phyloP scores from a whole-genome alignment of 2,888 invertebrate genomes.

The Panorpa germanica region DNA sequence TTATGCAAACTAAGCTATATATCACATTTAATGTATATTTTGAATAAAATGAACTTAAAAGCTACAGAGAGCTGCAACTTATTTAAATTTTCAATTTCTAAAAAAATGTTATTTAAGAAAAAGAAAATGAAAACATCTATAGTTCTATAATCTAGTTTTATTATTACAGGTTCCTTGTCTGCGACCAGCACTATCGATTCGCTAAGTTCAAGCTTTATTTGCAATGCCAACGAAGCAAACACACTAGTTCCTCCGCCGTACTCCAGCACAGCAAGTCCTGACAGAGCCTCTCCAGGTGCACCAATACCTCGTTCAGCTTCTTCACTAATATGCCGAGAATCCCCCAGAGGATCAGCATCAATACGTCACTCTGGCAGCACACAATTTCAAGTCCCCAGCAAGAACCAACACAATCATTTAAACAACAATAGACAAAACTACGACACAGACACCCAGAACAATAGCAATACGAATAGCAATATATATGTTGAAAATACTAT shows the following conservation, averaged over 20 bases:
- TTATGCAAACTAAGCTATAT: conserved; percentile 5
- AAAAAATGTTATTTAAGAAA: too few species aligned
- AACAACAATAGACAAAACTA: conserved; percentile 7
- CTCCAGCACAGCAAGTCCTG: conserved; percentile 58
- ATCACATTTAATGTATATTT: conserved; percentile 7
- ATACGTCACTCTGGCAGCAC: conserved; percentile 6
- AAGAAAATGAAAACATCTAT: too few species aligned
- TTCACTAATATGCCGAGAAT: conserved; percentile 28
- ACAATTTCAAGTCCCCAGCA: conserved; percentile 6
- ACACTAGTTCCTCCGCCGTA: conserved; percentile 70
- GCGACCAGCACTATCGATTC: conserved; percentile 76
- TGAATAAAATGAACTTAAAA: conserved; percentile 1
- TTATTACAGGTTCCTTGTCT: conserved; percentile 47
- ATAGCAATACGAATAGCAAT: conserved; percentile 8
- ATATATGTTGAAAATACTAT: too few species aligned
- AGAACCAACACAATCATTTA: neutral
- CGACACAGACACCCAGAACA: conserved; percentile 8
- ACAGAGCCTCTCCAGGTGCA: conserved; percentile 28
- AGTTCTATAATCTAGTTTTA: too few species aligned
- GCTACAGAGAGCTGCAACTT: too few species aligned
- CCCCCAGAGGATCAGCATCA: conserved; percentile 7
- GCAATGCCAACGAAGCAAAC: conserved; percentile 74
- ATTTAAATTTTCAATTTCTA: too few species aligned
- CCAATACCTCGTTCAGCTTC: conserved; percentile 36
- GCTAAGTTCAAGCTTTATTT: conserved; percentile 71